Conservation (phyloP, 2,888 invertebrate genomes). For the Leptinotarsa haldemani region DNA sequence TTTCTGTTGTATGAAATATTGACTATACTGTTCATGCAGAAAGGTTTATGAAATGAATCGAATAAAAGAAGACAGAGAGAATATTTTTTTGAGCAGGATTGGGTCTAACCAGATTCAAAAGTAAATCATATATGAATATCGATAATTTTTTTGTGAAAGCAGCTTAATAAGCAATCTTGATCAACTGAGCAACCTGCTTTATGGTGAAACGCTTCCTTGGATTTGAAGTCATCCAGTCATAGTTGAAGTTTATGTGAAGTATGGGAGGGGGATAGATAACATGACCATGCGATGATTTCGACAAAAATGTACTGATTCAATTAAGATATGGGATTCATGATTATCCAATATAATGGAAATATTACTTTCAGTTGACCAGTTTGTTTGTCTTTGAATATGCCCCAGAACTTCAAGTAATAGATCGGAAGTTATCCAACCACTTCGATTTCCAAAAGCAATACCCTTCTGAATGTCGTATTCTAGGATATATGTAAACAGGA, state of each 20-base stretch:
- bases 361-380: conserved; percentile 25
- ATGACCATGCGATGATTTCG: not conserved
- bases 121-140: no score
- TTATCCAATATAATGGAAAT: conserved; percentile 22
- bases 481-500: conserved; percentile 26
- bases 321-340: not conserved
- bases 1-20: no score
- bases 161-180: not conserved
- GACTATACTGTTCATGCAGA: no score
- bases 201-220: not conserved
- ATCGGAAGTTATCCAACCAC: conserved; percentile 43
- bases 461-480: conserved; percentile 24
- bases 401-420: conserved; percentile 40
- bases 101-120: no score
- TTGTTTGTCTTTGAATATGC: conserved; percentile 34
- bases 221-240: not conserved
- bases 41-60: no score
- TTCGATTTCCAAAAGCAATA: conserved; percentile 34
- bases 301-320: not conserved
- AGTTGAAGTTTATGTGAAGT: not conserved
- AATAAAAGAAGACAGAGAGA: no score
- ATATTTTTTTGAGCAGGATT: no score
- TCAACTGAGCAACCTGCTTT: not conserved
- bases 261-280: not conserved
- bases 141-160: no score